Evolutionary conservation across 2,113 vertebrate genomes (phyloP), one percentile per base, ranked within the genome.

Genomic region (Salvator merianae): DNA sequence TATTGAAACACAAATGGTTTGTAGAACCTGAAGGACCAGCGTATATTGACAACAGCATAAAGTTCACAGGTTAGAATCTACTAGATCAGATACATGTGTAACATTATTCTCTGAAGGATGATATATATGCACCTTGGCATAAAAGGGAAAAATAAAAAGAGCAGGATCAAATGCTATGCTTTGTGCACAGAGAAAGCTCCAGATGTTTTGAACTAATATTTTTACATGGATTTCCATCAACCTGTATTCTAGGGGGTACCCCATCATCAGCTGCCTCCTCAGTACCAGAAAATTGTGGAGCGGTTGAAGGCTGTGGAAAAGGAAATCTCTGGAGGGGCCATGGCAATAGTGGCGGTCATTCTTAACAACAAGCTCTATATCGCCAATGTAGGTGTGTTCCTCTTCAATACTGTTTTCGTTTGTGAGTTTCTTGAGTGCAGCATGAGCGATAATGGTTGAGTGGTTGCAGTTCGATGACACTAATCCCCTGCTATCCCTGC

Each of bases 361-460:
- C 97, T 98, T 88, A 98, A 97, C 95, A 97, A 96, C 95, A 99
- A 97, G 87, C 97, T 99, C 47, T 98, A 97, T 68, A 96, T 99
- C 0, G 98, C 99, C 90, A 99, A 98, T 9, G 97, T 99, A 36
- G 99, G 99, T 99, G 94, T 86, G 98, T 92, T 55, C 6, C 0
- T 82, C 87, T 91, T 87, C 81, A 77, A 65, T 47, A 50, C 79
- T 63, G 26, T 26, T 84, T 69, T 87, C 62, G 10, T 55, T 38
- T 28, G 5, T n/a, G 74, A 0, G 0, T 88, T 89, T 53, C 36
- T 62, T 36, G 70, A 1, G 34, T 34, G 47, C 5, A 4, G 26
- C 55, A 76, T 24, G 75, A 32, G 40, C 59, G 55, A 76, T 34
- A 43, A 69, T 30, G 24, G 6, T 16, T 0, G 43, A 34, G 32